Evolutionary conservation across 1,140 invertebrate genomes (phyloP), one percentile per base, ranked within the genome.

Genomic region (Zaprionus nigranus): DNA sequence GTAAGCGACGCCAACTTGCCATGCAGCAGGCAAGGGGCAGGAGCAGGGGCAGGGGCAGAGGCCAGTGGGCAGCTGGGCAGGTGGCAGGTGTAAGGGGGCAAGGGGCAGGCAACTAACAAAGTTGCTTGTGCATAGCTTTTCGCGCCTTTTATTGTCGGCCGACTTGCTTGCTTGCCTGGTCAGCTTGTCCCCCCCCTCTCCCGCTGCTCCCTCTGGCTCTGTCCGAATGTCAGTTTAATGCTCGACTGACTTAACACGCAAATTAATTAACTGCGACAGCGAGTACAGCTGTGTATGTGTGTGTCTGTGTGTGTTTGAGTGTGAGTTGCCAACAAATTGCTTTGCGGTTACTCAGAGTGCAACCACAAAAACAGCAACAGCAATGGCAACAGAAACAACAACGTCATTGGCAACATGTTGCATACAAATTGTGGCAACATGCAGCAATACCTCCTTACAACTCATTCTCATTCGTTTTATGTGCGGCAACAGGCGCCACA

Each of bases 341-440:
- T 68, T 65, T 75, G 79, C 61, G 61, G 76, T 73, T 79, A 36
- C 30, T 68, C 20, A n/a, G 12, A 64, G 46, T 54, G 49, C 54
- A 63, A 75, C 40, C 40, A 7, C 38, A 40, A 15, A 59, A 68
- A 54, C 65, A 40, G 38, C 66, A 68, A 54, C 65, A 67, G 49
- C 20, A 51, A n/a, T 9, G 1, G 20, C 20, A 51, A 49, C 65
- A 71, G 28, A 0, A 49, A n/a, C 17, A 49, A 20, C 43, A 22
- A 22, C 1, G 46, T 24, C 20, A 24, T 20, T 22, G 46, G 46
- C 81, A 83, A 83, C 81, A 84, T 81, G 83, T 75, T 87, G 84
- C 84, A 53, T 62, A 75, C 81, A 68, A 88, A 78, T 75, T 88
- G 70, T 63, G 67, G 73, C 81, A 84, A 51, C 78, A 64, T 70